A percentile compares a stretch with the other conserved stretches of the same genome.
These are phyloP conservation scores for Xestia ashworthii DNA, from an alignment of 2,888 invertebrate genomes.

Conservation along the genomic window DNA sequence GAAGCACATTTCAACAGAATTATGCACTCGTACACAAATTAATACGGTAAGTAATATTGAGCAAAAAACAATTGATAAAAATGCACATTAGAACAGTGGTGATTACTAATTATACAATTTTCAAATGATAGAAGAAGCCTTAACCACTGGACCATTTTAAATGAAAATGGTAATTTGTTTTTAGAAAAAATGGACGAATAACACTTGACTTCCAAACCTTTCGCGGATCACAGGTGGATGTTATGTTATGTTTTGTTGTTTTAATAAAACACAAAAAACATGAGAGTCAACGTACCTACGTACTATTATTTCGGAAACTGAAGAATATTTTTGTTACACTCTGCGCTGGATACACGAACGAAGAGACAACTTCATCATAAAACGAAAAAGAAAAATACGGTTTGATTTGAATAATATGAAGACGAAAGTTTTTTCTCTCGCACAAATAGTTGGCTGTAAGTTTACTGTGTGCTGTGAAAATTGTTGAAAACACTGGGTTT, in stretches of 20 bases:
- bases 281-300: neutral
- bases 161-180: neutral
- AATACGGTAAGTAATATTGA: too few relatives aligned
- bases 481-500: neutral
- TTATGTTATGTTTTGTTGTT: neutral
- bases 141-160: neutral
- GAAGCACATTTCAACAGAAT: too few relatives aligned
- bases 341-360: neutral
- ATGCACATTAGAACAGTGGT: too few relatives aligned
- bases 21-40: too few relatives aligned
- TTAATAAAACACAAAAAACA: neutral
- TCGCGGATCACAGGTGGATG: neutral
- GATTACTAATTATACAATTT: too few relatives aligned
- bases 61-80: too few relatives aligned
- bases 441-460: constrained; percentile 21
- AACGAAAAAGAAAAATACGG: neutral
- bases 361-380: neutral
- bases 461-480: neutral
- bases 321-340: neutral
- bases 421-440: constrained; percentile 22
- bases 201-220: neutral
- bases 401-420: constrained; percentile 42
- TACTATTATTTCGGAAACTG: neutral
- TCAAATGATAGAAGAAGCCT: neutral
- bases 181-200: neutral